phyloP scores from a whole-genome alignment of 2,797 vertebrate genomes.

The Syngnathus rostellatus region DNA sequence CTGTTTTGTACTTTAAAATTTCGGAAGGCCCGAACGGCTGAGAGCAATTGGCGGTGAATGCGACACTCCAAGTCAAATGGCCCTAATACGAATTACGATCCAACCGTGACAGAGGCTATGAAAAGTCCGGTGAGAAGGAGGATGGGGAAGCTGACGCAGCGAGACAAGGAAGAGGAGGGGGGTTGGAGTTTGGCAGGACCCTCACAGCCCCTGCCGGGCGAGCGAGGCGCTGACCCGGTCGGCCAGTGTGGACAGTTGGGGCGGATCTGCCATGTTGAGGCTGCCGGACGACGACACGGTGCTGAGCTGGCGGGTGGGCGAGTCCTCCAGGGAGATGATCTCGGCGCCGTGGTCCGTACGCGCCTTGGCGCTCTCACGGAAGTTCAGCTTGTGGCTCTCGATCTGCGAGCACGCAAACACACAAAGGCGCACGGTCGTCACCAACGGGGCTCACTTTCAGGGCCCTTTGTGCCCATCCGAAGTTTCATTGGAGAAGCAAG shows the following conservation, averaged over 20 bases:
- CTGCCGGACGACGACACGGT: constrained; percentile 94
- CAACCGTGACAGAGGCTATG: constrained; percentile 47
- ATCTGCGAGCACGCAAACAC: constrained; percentile 70
- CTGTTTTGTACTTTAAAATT: no score
- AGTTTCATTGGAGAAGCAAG: no score
- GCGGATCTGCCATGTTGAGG: constrained; percentile 90
- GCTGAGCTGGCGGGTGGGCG: constrained; percentile 84
- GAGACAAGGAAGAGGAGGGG: not conserved
- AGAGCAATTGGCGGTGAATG: no score
- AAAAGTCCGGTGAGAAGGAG: constrained; percentile 72
- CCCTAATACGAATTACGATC: no score
- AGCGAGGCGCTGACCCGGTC: constrained; percentile 95
- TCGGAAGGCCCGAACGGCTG: no score
- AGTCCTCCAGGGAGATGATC: constrained; percentile 90
- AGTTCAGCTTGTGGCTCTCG: constrained; percentile 91
- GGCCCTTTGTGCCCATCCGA: not conserved
- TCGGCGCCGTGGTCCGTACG: constrained; percentile 98
- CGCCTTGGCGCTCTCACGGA: constrained; percentile 93
- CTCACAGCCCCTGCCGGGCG: constrained; percentile 98
- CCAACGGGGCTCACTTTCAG: not conserved
- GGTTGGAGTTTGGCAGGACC: not conserved
- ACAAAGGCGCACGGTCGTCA: not conserved
- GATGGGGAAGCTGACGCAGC: not conserved
- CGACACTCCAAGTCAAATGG: no score
- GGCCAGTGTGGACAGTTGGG: constrained; percentile 93